These are phyloP conservation scores for Heliconius ismenius DNA, from an alignment of 2,888 invertebrate species.

Conservation along the genomic window DNA sequence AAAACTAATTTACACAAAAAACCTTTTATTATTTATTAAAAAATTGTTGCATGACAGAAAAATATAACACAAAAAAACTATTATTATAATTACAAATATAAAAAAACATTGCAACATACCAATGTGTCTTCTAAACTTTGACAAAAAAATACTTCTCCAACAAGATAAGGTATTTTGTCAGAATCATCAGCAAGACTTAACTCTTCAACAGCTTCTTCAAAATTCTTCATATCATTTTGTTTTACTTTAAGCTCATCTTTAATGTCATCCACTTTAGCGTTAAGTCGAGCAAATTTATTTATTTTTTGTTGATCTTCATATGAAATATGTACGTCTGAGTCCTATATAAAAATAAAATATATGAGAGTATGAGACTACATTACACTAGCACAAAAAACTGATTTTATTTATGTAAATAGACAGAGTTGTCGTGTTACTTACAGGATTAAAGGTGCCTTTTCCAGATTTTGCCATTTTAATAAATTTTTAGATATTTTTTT, in stretches of 20 bases:
- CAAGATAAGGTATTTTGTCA: slow-evolving; percentile 89
- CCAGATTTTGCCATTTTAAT: slow-evolving; percentile 69
- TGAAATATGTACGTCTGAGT: slow-evolving; percentile 95
- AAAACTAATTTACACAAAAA: no score
- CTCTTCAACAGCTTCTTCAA: slow-evolving; percentile 96
- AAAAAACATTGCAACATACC: slow-evolving; percentile 66
- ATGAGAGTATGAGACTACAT: neutral
- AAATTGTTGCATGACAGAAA: no score
- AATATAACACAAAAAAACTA: no score
- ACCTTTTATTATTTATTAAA: no score
- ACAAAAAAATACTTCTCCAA: slow-evolving; percentile 94
- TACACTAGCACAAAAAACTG: neutral
- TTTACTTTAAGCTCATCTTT: slow-evolving; percentile 93
- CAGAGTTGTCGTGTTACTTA: slow-evolving; percentile 62
- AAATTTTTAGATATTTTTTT: neutral
- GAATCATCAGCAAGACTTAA: slow-evolving; percentile 89
- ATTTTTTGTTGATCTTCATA: slow-evolving; percentile 98
- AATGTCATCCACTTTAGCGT: slow-evolving; percentile 94
- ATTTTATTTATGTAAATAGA: neutral
- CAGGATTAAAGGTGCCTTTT: slow-evolving; percentile 88
- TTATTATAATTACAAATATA: neutral
- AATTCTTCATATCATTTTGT: slow-evolving; percentile 94
- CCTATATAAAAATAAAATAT: slow-evolving; percentile 70
- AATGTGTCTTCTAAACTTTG: slow-evolving; percentile 89
- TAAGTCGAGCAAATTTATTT: slow-evolving; percentile 96